Percentiles rank a stretch among this genome's conserved stretches.
These are phyloP conservation scores for Blomia tropicalis DNA, from an alignment of 2,888 invertebrate species.

Conservation along the genomic window DNA sequence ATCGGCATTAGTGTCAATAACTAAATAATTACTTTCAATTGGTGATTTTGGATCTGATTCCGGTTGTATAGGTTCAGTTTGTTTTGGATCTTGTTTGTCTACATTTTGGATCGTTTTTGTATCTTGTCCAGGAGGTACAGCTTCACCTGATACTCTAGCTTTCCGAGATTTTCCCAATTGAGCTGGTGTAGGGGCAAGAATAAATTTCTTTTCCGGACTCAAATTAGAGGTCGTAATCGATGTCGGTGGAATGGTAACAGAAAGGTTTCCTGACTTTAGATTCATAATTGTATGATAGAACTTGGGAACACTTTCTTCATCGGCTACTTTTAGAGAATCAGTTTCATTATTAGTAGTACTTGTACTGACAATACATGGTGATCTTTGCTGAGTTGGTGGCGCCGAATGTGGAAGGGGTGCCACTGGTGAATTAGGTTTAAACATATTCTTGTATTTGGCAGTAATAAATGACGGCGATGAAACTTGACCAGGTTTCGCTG, in stretches of 20 bases:
- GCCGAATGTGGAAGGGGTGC: not conserved
- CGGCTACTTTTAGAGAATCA: not conserved
- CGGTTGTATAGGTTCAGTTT: not conserved
- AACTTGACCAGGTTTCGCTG: not conserved
- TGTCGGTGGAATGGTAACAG: slow-evolving; percentile 24
- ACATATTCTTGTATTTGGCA: slow-evolving; percentile 22
- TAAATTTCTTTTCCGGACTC: slow-evolving; percentile 15
- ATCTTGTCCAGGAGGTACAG: not conserved
- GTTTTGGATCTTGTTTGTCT: not conserved
- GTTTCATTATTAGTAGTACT: not conserved
- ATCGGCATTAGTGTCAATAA: not conserved
- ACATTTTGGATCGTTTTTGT: not conserved
- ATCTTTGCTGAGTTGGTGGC: not conserved
- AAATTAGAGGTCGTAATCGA: not conserved
- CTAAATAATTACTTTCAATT: not conserved
- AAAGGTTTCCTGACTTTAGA: slow-evolving; percentile 28
- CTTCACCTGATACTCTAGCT: slow-evolving; percentile 5
- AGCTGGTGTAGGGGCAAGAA: slow-evolving; percentile 53
- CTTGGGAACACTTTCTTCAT: not conserved
- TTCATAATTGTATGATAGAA: slow-evolving; percentile 27
- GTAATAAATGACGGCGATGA: slow-evolving; percentile 14
- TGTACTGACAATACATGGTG: slow-evolving; percentile 18
- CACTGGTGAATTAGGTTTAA: not conserved
- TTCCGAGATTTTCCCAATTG: slow-evolving; percentile 67
- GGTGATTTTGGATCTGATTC: not conserved